Conservation (phyloP, 1,140 invertebrate species). For the Nasonia longicornis region DNA sequence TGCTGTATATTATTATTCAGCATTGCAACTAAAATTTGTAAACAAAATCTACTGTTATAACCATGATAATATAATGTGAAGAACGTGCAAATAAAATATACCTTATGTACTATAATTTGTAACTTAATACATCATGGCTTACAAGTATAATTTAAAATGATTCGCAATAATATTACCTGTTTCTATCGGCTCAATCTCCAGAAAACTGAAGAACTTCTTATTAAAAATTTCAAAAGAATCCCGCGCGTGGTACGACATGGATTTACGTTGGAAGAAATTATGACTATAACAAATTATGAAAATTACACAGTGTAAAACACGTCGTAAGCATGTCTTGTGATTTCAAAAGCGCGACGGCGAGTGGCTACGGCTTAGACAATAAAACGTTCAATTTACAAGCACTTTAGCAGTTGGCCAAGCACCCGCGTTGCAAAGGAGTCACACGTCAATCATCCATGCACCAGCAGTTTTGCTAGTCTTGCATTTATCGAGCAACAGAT, state of each 20-base stretch:
- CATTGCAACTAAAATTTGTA: too few relatives aligned
- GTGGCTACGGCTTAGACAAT: background rate
- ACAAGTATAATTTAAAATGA: too few relatives aligned
- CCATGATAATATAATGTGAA: too few relatives aligned
- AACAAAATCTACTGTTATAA: too few relatives aligned
- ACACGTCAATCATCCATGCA: background rate
- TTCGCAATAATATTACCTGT: too few relatives aligned
- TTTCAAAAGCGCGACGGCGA: background rate
- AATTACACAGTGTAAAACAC: slow-evolving; percentile 49
- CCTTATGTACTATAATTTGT: too few relatives aligned
- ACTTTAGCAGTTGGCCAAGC: background rate
- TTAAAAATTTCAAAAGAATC: slow-evolving; percentile 1
- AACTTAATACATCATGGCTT: too few relatives aligned
- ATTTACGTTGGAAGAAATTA: background rate
- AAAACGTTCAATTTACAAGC: background rate
- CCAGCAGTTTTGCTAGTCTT: background rate
- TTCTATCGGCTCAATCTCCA: too few relatives aligned
- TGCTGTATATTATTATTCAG: too few relatives aligned
- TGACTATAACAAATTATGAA: slow-evolving; percentile 41
- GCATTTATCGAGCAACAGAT: background rate
- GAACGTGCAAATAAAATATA: too few relatives aligned
- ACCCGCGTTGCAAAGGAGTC: background rate
- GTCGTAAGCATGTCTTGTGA: background rate
- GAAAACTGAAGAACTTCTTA: background rate
- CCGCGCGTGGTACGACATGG: too few relatives aligned